phyloP scores from a whole-genome alignment of 2,888 invertebrate genomes.

The Tanypteryx hageni region DNA sequence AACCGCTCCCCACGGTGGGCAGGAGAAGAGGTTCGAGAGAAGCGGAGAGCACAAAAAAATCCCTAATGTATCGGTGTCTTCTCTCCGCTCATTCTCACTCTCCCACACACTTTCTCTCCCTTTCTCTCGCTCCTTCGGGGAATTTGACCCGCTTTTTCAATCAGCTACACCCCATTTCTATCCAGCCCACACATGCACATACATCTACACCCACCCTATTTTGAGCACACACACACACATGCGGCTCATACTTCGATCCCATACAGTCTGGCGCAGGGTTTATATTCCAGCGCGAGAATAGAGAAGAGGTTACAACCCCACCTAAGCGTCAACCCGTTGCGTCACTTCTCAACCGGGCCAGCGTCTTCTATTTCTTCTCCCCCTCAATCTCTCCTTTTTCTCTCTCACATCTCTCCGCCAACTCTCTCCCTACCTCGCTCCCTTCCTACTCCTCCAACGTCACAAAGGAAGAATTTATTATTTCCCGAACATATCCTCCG shows the following conservation, averaged over 20 bases:
- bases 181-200: not conserved
- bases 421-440: not conserved
- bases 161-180: not conserved
- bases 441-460: not conserved
- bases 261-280: not conserved
- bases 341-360: not conserved
- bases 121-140: not conserved
- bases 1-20: not conserved
- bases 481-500: constrained; percentile 41
- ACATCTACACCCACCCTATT: not conserved
- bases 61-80: constrained; percentile 7
- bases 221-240: not conserved
- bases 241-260: not conserved
- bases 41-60: not conserved
- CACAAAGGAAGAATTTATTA: constrained; percentile 42
- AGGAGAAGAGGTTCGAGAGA: not conserved
- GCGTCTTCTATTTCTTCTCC: not conserved
- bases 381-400: not conserved
- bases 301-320: not conserved
- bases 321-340: constrained; percentile 16
- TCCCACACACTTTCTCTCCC: not conserved
- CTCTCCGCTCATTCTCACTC: not conserved
- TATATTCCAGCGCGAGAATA: not conserved
- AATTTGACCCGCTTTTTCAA: too few species aligned
- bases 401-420: not conserved